phyloP scores from a whole-genome alignment of 2,113 vertebrate genomes.

The Zeus faber region DNA sequence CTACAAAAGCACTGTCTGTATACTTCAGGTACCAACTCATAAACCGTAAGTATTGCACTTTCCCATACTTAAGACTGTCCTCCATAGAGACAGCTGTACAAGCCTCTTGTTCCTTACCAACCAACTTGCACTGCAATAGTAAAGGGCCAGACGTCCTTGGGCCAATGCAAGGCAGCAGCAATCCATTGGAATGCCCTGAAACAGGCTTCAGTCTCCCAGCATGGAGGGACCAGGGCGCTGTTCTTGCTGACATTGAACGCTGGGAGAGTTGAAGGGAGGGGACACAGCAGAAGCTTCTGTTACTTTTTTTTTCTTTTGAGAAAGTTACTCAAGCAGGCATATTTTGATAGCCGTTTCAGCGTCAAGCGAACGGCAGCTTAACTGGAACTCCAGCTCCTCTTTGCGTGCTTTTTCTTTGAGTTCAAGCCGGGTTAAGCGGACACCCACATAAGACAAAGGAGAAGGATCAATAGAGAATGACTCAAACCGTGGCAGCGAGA shows the following conservation, averaged over 20 bases:
- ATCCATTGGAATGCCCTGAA: not conserved
- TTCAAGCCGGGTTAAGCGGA: too few species aligned
- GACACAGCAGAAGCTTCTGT: too few species aligned
- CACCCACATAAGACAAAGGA: too few species aligned
- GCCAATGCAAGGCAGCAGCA: not conserved
- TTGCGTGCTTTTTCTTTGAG: too few species aligned
- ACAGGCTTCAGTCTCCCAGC: not conserved
- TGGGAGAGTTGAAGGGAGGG: too few species aligned
- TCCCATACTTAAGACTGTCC: not conserved
- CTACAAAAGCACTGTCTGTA: constrained; percentile 1
- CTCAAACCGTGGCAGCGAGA: too few species aligned
- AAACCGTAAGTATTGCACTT: not conserved
- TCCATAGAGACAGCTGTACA: not conserved
- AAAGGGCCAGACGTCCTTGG: not conserved
- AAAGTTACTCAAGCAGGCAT: too few species aligned
- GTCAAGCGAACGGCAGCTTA: too few species aligned
- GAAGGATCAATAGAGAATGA: too few species aligned
- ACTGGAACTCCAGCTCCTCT: too few species aligned
- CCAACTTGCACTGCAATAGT: not conserved
- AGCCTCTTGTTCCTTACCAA: not conserved
- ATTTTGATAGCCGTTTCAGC: too few species aligned
- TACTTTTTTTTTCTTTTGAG: too few species aligned
- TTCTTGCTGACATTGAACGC: not conserved
- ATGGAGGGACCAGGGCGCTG: not conserved
- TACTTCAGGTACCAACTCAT: constrained; percentile 1